Percentiles rank a stretch among this genome's conserved stretches.
phyloP scores from a whole-genome alignment of 2,113 vertebrate genomes.

The Phycodurus eques region DNA sequence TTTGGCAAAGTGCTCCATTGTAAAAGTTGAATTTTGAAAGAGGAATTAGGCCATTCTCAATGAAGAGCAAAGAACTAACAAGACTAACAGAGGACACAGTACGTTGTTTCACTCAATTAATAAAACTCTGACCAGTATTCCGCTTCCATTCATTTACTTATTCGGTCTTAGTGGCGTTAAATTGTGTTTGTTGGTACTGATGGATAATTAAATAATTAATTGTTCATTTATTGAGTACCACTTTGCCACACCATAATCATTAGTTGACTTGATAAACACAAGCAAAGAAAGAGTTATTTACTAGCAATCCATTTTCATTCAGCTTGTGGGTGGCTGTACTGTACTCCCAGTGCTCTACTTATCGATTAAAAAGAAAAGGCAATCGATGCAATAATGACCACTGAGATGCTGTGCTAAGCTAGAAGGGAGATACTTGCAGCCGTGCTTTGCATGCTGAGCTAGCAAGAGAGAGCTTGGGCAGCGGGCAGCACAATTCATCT shows the following conservation, averaged over 20 bases:
- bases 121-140: no score
- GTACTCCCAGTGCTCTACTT: neutral
- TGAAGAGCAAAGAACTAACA: no score
- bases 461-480: slow-evolving; percentile 49
- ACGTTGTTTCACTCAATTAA: no score
- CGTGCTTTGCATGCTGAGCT: slow-evolving; percentile 60
- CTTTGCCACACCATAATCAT: neutral
- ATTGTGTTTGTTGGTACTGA: neutral
- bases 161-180: neutral
- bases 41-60: no score
- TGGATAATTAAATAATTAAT: neutral
- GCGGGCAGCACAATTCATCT: slow-evolving; percentile 65
- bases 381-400: slow-evolving; percentile 20
- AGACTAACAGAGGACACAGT: no score
- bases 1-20: no score
- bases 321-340: neutral
- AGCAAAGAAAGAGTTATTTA: neutral
- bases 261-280: neutral
- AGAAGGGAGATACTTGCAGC: slow-evolving; percentile 13
- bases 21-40: no score
- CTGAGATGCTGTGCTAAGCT: slow-evolving; percentile 11
- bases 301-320: slow-evolving; percentile 1
- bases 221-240: neutral
- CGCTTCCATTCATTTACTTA: no score
- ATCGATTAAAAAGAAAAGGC: slow-evolving; percentile 5